Base-by-base conservation (phyloP, 2,797 vertebrate genomes). In the Thaleichthys pacificus region DNA sequence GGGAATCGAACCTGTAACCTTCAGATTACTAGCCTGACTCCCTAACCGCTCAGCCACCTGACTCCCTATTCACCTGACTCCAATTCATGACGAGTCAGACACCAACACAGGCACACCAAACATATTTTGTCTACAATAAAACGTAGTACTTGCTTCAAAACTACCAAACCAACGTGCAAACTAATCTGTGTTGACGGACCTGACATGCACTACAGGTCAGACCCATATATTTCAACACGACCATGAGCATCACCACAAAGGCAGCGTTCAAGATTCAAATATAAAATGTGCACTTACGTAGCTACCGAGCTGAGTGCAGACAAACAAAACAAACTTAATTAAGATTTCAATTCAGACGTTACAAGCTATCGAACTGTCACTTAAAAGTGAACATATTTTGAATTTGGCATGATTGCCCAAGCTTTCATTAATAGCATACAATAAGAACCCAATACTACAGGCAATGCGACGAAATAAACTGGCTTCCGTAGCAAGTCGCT, bases 1-100 rank as follows among this genome's bases (percentile, higher is more conserved):
- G n/a, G n/a, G n/a, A n/a, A n/a, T n/a, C n/a, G n/a, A n/a, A n/a
- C n/a, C n/a, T n/a, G n/a, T n/a, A n/a, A n/a, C n/a, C n/a, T n/a
- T n/a, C n/a, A n/a, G n/a, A n/a, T n/a, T n/a, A n/a, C n/a, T n/a
- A n/a, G n/a, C n/a, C n/a, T n/a, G n/a, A n/a, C n/a, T n/a, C n/a
- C n/a, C n/a, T n/a, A n/a, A n/a, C n/a, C n/a, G n/a, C n/a, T n/a
- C n/a, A n/a, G n/a, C n/a, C n/a, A n/a, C n/a, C n/a, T n/a, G n/a
- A n/a, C n/a, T n/a, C n/a, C n/a, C n/a, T n/a, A n/a, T n/a, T n/a
- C n/a, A n/a, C n/a, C n/a, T n/a, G n/a, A n/a, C n/a, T n/a, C 89
- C 92, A 82, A 90, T 91, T 89, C 87, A 72, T 42, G 77, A 82
- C 38, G 71, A 81, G 51, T 66, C 71, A 83, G 24, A 71, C 75